Percentiles rank a stretch among this genome's conserved stretches.
These are phyloP conservation scores for Aurelia sp. DNA, from an alignment of 30 jellyfish, hydroid and myxozoan species.

Conservation along the genomic window DNA sequence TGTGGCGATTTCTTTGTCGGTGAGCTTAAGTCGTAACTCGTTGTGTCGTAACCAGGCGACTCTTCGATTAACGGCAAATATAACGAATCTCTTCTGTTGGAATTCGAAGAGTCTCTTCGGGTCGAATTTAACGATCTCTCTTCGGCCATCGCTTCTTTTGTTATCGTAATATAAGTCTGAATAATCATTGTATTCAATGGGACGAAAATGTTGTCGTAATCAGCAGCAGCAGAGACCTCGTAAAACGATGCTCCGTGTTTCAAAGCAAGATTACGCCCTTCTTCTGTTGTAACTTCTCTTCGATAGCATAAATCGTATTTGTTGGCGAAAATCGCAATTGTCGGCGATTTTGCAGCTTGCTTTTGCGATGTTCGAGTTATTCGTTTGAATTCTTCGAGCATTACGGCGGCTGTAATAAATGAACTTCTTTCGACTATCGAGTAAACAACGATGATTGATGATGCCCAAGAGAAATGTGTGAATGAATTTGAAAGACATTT, in stretches of 20 bases:
- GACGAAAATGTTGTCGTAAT: conserved; percentile 66
- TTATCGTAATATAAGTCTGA: conserved; percentile 51
- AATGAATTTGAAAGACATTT: conserved; percentile 18
- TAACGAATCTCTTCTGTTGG: background rate
- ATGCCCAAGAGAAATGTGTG: conserved; percentile 76
- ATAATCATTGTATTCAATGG: conserved; percentile 73
- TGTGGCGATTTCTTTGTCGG: conserved; percentile 64
- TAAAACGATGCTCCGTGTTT: conserved; percentile 77
- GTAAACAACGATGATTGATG: conserved; percentile 83
- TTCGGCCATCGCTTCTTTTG: conserved; percentile 40
- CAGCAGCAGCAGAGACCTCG: conserved; percentile 93
- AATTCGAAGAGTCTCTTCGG: too few species aligned
- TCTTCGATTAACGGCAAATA: conserved; percentile 58
- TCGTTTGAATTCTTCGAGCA: conserved; percentile 70
- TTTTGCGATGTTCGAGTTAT: conserved; percentile 14
- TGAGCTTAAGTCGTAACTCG: too few species aligned
- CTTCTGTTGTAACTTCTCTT: conserved; percentile 81
- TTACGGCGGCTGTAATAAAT: conserved; percentile 75
- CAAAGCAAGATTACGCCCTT: conserved; percentile 85
- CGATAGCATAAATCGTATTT: conserved; percentile 86
- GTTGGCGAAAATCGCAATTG: conserved; percentile 76
- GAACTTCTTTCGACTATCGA: conserved; percentile 80
- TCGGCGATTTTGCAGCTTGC: conserved; percentile 17
- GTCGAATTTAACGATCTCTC: conserved; percentile 4
- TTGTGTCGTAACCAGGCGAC: conserved; percentile 21